These are phyloP conservation scores for Hydropotes inermis DNA, from an alignment of 2,113 vertebrate species.

Conservation along the genomic window DNA sequence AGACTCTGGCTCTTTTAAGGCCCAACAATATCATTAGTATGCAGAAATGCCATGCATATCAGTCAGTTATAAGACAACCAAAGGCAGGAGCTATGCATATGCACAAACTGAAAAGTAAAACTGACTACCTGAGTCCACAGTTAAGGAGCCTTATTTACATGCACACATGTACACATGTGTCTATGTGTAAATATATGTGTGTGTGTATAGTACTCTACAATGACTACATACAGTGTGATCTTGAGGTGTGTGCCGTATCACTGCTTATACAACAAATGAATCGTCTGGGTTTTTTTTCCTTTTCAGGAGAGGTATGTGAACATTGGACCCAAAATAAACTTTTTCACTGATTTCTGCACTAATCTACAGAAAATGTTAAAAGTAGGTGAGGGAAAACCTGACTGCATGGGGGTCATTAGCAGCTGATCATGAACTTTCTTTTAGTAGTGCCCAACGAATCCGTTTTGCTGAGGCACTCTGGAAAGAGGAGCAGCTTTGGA, in stretches of 20 bases:
- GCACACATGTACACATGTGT: fast-evolving
- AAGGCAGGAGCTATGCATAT: not conserved
- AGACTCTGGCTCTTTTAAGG: not conserved
- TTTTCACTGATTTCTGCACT: not conserved
- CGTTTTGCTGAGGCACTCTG: not conserved
- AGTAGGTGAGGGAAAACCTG: not conserved
- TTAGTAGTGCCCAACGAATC: not conserved
- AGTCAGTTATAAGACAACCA: not conserved
- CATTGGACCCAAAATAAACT: not conserved
- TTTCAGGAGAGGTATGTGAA: conserved; percentile 39
- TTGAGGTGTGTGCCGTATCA: not conserved
- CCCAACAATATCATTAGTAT: not conserved
- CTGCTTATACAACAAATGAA: not conserved
- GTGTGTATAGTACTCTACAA: not conserved
- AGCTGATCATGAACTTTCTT: not conserved
- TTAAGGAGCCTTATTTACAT: not conserved
- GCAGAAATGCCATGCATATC: not conserved
- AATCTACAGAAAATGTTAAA: conserved; percentile 21
- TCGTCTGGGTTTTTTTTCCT: not conserved
- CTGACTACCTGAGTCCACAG: not conserved
- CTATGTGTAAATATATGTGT: not conserved
- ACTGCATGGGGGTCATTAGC: not conserved
- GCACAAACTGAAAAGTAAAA: conserved; percentile 26
- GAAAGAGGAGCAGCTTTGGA: not conserved
- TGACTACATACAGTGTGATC: not conserved